Conservation (phyloP, 2,888 invertebrate genomes). For the Orthosia cruda region DNA sequence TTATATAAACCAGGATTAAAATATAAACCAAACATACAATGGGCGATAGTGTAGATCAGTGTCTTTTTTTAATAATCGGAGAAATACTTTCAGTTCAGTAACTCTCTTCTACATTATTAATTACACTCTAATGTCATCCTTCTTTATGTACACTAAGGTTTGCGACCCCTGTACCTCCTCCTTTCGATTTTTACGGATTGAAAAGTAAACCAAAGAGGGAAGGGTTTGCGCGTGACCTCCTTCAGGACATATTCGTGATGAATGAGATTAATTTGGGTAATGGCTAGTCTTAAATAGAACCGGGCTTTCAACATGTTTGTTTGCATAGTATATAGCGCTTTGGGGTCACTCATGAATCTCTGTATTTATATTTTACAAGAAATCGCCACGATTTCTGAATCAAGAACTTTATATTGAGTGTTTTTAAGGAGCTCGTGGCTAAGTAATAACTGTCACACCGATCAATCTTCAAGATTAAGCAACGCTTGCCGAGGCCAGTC, state of each 20-base stretch:
- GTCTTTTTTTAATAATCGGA: too few relatives aligned
- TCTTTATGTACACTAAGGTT: neutral
- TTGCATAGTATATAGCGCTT: neutral
- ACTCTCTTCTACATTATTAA: neutral
- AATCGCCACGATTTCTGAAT: too few relatives aligned
- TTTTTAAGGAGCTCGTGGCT: too few relatives aligned
- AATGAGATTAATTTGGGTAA: slow-evolving; percentile 43
- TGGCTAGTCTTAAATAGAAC: slow-evolving; percentile 21
- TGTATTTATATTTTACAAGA: neutral
- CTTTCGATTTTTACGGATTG: slow-evolving; percentile 44
- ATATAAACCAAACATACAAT: too few relatives aligned
- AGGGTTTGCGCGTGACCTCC: slow-evolving; percentile 23
- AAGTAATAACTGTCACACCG: too few relatives aligned
- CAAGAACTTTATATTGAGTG: too few relatives aligned
- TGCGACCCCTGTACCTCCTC: neutral
- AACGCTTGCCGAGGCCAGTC: too few relatives aligned
- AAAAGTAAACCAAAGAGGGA: slow-evolving; percentile 43
- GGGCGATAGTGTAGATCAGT: too few relatives aligned
- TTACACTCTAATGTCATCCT: neutral
- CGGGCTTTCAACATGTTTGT: slow-evolving; percentile 9
- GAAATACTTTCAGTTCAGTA: too few relatives aligned
- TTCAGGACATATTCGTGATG: slow-evolving; percentile 26
- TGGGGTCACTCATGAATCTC: neutral
- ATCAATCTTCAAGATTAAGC: too few relatives aligned
- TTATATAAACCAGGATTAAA: too few relatives aligned